Evolutionary conservation across 2,113 vertebrate species (phyloP), one percentile per base, ranked within the genome.

Genomic region (Trichomycterus rosablanca): DNA sequence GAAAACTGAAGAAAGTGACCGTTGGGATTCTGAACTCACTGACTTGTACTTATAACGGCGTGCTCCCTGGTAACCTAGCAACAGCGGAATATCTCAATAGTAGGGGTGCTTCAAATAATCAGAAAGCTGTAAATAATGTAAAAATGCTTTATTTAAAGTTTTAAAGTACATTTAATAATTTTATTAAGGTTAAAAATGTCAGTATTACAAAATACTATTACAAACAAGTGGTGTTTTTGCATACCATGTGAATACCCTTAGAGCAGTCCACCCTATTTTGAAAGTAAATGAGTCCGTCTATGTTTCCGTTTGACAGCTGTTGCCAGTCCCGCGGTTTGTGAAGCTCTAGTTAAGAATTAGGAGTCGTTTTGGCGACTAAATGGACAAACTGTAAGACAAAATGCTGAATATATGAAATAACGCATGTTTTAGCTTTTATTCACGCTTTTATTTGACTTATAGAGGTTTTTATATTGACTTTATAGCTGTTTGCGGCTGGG

Each of bases 21-120:
- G 22, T 59, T 65, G 5, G 1, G 4, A 40, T 1, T 2, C 66
- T 39, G 40, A 58, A 23, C 37, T 63, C 19, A 43, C 44, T 52
- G 5, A 7, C 12, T 11, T 1, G 1, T 37, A 15, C 30, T 26
- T 59, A 37, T 59, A n/a, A 20, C 28, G 14, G 68, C 70, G 67
- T 68, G 67, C 59, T 56, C 18, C 9, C 19, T 32, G 28, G 68
- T 75, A 56, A 71, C 76, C 50, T 69, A 69, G 73, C 55, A 69
- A 75, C 70, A 10, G 19, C 48, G 62, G 58, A 15, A 53, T 19
- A 19, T 50, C 43, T 37, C 50, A 71, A 20, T 40, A 28, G n/a
- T 35, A 42, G 57, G 72, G 57, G 66, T 24, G 39, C 7, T 9
- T 2, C 9, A 34, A 42, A n/a, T 3, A n/a, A 39, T 1, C 5